Conservation (phyloP, 2,888 invertebrate species). For the Zygothrica quintamaculata region DNA sequence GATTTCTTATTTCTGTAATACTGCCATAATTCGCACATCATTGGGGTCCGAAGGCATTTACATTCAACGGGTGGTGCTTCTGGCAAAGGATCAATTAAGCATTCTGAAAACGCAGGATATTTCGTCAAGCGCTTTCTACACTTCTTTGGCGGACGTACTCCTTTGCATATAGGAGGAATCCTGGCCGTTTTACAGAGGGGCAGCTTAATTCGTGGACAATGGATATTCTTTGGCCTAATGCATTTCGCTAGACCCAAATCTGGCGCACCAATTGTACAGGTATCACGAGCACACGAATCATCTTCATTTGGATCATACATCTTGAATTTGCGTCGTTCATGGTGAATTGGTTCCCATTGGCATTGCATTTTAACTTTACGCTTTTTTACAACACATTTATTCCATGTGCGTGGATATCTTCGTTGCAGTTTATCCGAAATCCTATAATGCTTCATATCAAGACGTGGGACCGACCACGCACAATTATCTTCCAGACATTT, state of each 20-base stretch:
- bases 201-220: too few species aligned
- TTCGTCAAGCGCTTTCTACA: slow-evolving; percentile 60
- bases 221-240: neutral
- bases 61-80: slow-evolving; percentile 50
- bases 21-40: slow-evolving; percentile 66
- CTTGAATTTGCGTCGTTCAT: slow-evolving; percentile 20
- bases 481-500: slow-evolving; percentile 38
- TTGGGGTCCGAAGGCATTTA: slow-evolving; percentile 51
- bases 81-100: slow-evolving; percentile 48
- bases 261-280: neutral
- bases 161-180: slow-evolving; percentile 17
- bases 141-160: fast-evolving
- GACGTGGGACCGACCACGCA: slow-evolving; percentile 8
- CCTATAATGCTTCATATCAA: slow-evolving; percentile 45
- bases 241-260: slow-evolving; percentile 20
- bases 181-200: neutral
- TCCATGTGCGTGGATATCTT: slow-evolving; percentile 62
- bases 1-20: slow-evolving; percentile 63
- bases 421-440: slow-evolving; percentile 53
- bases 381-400: slow-evolving; percentile 48
- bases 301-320: neutral
- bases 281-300: neutral
- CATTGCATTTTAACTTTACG: slow-evolving; percentile 49
- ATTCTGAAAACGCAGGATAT: slow-evolving; percentile 67
- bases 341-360: slow-evolving; percentile 21